phyloP scores from a whole-genome alignment of 2,113 vertebrate species.

The Amphilophus citrinellus region DNA sequence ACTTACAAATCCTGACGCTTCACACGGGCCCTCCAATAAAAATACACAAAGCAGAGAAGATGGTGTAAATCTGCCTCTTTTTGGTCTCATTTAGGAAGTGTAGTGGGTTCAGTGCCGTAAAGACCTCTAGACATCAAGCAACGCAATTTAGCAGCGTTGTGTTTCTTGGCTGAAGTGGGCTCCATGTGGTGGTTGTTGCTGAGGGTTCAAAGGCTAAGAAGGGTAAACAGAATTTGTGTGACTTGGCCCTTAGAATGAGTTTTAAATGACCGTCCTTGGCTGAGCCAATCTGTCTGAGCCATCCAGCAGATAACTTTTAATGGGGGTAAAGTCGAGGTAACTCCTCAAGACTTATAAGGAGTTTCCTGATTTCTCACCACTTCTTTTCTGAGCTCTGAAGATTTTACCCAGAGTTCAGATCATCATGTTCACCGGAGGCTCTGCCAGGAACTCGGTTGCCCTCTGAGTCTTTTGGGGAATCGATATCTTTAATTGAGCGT shows the following conservation, averaged over 20 bases:
- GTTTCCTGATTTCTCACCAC: conserved; percentile 26
- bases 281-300: background rate
- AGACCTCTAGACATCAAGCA: conserved; percentile 20
- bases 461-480: background rate
- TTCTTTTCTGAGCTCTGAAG: conserved; percentile 16
- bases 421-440: background rate
- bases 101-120: conserved; percentile 3
- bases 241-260: conserved; percentile 35
- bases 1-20: conserved; percentile 49
- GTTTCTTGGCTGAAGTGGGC: conserved; percentile 34
- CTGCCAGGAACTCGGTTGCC: background rate
- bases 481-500: background rate
- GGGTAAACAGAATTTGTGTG: conserved; percentile 39
- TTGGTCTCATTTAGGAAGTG: conserved; percentile 29
- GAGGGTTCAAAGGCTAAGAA: conserved; percentile 20
- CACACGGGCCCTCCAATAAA: conserved; percentile 50
- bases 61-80: conserved; percentile 37
- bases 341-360: background rate
- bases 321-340: conserved; percentile 18
- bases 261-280: conserved; percentile 30
- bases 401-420: conserved; percentile 7
- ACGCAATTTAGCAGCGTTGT: conserved; percentile 21
- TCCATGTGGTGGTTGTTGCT: conserved; percentile 1
- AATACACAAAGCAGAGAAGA: conserved; percentile 55
- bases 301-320: conserved; percentile 1